A percentile compares a stretch with the other conserved stretches of the same genome.
Evolutionary conservation across 2,888 invertebrate genomes (phyloP).

Genomic region (Caenorhabditis macrosperma): DNA sequence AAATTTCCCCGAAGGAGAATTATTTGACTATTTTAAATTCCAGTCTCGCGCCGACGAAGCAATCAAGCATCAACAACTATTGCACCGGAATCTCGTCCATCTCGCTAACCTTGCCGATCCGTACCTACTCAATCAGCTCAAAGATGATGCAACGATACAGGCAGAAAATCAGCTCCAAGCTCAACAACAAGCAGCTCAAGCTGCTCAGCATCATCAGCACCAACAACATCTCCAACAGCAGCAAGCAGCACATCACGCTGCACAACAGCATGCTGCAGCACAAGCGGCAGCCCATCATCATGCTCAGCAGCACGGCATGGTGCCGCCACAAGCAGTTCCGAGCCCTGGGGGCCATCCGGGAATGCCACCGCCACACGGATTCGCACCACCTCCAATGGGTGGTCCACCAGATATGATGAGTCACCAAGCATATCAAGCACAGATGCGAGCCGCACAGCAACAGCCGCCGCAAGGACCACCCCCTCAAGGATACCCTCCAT

Average conservation of each 20-base stretch:
- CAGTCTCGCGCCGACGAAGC: slow-evolving; percentile 67
- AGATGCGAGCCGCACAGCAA: slow-evolving; percentile 42
- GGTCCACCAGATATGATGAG: slow-evolving; percentile 43
- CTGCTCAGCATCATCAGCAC: slow-evolving; percentile 45
- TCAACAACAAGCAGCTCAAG: slow-evolving; percentile 40
- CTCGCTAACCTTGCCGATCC: slow-evolving; percentile 94
- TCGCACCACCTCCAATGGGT: slow-evolving; percentile 40
- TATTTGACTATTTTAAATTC: background rate
- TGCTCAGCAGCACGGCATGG: slow-evolving; percentile 19
- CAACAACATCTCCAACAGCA: slow-evolving; percentile 29
- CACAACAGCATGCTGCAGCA: background rate
- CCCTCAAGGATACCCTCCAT: slow-evolving; percentile 51
- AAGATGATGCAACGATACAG: slow-evolving; percentile 21
- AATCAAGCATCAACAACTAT: slow-evolving; percentile 88
- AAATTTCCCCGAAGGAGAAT: background rate
- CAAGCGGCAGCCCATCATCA: slow-evolving; percentile 25
- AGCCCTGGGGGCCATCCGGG: slow-evolving; percentile 36
- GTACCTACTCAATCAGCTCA: slow-evolving; percentile 62
- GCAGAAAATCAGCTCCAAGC: slow-evolving; percentile 4
- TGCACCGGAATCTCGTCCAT: slow-evolving; percentile 96
- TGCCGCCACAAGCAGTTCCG: slow-evolving; percentile 28
- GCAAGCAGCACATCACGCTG: slow-evolving; percentile 16
- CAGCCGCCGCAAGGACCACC: slow-evolving; percentile 23
- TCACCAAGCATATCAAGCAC: slow-evolving; percentile 46
- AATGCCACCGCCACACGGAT: slow-evolving; percentile 34